phyloP scores from a whole-genome alignment of 1,140 invertebrate genomes.

The Lepidostoma basale region DNA sequence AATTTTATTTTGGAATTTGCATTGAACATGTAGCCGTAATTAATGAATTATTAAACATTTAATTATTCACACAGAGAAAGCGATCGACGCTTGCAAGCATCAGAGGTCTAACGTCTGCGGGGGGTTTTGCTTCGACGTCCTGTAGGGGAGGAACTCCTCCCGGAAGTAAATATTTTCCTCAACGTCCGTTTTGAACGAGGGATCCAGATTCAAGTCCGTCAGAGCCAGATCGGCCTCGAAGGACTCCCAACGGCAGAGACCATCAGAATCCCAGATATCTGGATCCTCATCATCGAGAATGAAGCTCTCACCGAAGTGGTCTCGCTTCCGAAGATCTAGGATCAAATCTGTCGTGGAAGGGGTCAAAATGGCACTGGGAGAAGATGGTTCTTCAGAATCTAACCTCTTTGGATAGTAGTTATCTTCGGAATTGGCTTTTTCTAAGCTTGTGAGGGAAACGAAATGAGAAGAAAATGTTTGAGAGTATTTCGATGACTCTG shows the following conservation, averaged over 20 bases:
- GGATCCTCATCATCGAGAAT: conserved; percentile 44
- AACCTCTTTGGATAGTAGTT: conserved; percentile 48
- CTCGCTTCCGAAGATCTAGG: conserved; percentile 25
- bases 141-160: conserved; percentile 53
- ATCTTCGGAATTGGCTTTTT: conserved; percentile 46
- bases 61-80: conserved; percentile 6
- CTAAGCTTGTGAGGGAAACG: conserved; percentile 61
- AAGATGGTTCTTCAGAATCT: conserved; percentile 52
- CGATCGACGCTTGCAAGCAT: conserved; percentile 9
- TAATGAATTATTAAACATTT: conserved; percentile 13
- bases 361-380: conserved; percentile 64
- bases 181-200: conserved; percentile 62
- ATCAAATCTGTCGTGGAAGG: conserved; percentile 52
- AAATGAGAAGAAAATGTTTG: conserved; percentile 66
- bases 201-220: conserved; percentile 58
- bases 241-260: conserved; percentile 60
- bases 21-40: too few relatives aligned
- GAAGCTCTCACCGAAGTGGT: conserved; percentile 37
- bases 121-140: conserved; percentile 31
- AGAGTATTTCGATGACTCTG: conserved; percentile 53
- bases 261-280: conserved; percentile 56
- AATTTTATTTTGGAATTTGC: too few relatives aligned
- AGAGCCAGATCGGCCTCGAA: conserved; percentile 60
- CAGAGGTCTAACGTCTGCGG: conserved; percentile 40
- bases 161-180: conserved; percentile 65